phyloP scores from a whole-genome alignment of 2,113 vertebrate genomes.

The Cinclus cinclus region DNA sequence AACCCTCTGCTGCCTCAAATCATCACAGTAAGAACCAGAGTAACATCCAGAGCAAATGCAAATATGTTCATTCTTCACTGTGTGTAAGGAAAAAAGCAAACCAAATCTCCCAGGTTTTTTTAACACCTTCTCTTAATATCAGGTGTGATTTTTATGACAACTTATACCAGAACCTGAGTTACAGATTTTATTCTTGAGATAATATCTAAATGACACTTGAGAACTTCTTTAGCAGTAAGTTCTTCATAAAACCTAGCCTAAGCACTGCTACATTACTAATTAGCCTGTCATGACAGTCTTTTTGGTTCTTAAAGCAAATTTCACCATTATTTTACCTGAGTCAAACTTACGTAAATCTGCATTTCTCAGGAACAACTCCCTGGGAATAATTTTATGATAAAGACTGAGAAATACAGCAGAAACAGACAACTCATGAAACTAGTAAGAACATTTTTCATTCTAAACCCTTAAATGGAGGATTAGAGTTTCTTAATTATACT shows the following conservation, averaged over 20 bases:
- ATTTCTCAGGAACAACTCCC: neutral
- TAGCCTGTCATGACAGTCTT: neutral
- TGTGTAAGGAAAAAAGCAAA: neutral
- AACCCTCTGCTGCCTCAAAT: neutral
- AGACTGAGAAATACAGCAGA: neutral
- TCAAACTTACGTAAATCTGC: neutral
- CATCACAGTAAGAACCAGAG: neutral
- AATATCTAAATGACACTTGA: neutral
- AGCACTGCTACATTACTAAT: neutral
- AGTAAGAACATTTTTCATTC: neutral
- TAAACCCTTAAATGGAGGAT: neutral
- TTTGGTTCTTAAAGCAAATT: neutral
- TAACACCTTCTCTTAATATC: neutral
- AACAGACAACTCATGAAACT: neutral
- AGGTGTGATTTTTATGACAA: neutral
- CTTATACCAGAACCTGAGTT: neutral
- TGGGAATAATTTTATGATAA: neutral
- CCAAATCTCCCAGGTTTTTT: rapidly evolving
- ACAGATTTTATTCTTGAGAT: neutral
- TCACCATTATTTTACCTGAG: neutral
- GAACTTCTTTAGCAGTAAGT: neutral
- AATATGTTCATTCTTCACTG: neutral
- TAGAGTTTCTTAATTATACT: neutral
- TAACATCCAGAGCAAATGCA: neutral
- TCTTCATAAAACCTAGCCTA: neutral